Evolutionary conservation across 1,140 invertebrate genomes (phyloP).

Genomic region (Oryzaephilus surinamensis): DNA sequence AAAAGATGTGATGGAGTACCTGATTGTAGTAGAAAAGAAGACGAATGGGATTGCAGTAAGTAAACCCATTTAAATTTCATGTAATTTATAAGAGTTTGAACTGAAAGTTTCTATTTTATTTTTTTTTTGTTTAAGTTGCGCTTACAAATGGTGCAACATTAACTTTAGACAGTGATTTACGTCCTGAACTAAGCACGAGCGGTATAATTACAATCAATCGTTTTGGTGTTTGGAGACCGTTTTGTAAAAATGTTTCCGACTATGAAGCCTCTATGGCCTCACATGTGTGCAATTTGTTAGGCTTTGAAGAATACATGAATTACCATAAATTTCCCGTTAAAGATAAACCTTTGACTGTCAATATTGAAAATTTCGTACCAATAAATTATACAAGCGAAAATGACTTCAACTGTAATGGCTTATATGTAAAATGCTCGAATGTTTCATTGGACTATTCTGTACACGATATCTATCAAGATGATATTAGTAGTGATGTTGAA

Average conservation of each 20-base stretch:
- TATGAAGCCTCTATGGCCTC: slow-evolving; percentile 31
- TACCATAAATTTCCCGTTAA: slow-evolving; percentile 19
- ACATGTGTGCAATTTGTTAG: slow-evolving; percentile 49
- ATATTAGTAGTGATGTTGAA: slow-evolving; percentile 15
- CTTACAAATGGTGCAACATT: slow-evolving; percentile 51
- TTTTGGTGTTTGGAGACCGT: slow-evolving; percentile 47
- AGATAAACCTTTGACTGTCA: slow-evolving; percentile 13
- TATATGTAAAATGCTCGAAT: slow-evolving; percentile 32
- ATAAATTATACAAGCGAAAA: not conserved
- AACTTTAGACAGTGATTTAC: slow-evolving; percentile 43
- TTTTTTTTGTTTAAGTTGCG: slow-evolving; percentile 39
- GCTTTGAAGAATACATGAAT: slow-evolving; percentile 41
- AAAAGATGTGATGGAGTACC: slow-evolving; percentile 49
- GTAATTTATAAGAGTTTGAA: not conserved
- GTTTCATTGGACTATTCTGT: slow-evolving; percentile 13
- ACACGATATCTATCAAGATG: slow-evolving; percentile 11
- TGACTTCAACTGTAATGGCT: slow-evolving; percentile 19
- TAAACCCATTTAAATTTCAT: slow-evolving; percentile 6
- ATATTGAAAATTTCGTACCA: slow-evolving; percentile 5
- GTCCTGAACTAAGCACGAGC: slow-evolving; percentile 43
- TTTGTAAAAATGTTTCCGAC: slow-evolving; percentile 41
- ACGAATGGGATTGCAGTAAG: slow-evolving; percentile 63
- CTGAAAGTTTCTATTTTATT: not conserved
- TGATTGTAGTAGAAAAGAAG: slow-evolving; percentile 56
- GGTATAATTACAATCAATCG: slow-evolving; percentile 49